Conservation (phyloP, 1,140 invertebrate genomes). For the Papilio glaucus region DNA sequence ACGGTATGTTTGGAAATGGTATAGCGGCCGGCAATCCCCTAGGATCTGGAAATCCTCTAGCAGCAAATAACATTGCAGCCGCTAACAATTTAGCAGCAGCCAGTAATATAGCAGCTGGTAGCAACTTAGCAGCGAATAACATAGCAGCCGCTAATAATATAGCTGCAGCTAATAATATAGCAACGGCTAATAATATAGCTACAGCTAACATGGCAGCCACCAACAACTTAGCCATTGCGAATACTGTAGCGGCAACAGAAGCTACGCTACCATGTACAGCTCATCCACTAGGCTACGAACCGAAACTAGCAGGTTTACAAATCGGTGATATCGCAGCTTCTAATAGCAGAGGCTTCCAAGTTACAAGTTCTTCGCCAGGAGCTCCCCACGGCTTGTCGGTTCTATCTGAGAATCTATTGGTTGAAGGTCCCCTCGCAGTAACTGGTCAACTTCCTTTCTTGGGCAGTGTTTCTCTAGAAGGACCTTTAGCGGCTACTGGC, state of each 20-base stretch:
- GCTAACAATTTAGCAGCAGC: background rate
- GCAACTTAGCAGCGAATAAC: background rate
- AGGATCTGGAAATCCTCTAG: constrained; percentile 2
- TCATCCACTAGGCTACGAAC: background rate
- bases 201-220: background rate
- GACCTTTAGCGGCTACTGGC: constrained; percentile 49
- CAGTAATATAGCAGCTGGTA: background rate
- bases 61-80: background rate
- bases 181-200: background rate
- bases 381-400: constrained; percentile 51
- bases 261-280: background rate
- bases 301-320: constrained; percentile 30
- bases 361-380: constrained; percentile 48
- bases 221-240: background rate
- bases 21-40: background rate
- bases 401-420: constrained; percentile 51
- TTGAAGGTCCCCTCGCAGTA: constrained; percentile 51
- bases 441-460: constrained; percentile 58
- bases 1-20: constrained; percentile 13
- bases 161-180: constrained; percentile 9
- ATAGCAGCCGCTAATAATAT: constrained; percentile 6
- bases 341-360: constrained; percentile 51
- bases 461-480: constrained; percentile 55
- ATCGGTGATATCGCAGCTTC: constrained; percentile 33
- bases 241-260: constrained; percentile 8